A percentile compares a stretch with the other conserved stretches of the same genome.
phyloP scores from a whole-genome alignment of 2,888 invertebrate genomes.

The Tromatobia lineatoria region DNA sequence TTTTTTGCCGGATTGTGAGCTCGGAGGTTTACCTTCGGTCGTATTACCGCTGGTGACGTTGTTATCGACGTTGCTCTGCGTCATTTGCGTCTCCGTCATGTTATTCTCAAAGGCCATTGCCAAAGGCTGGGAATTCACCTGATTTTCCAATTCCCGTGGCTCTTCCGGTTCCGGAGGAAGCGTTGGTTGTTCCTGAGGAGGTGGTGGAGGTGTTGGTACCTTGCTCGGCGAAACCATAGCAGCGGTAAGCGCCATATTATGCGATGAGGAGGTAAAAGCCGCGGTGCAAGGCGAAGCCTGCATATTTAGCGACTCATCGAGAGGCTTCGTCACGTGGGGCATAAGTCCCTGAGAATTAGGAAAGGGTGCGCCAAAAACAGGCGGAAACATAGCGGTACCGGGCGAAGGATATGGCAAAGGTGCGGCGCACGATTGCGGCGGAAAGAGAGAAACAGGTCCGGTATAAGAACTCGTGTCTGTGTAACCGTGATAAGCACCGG shows the following conservation, averaged over 20 bases:
- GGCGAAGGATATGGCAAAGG: conserved; percentile 90
- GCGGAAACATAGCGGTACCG: conserved; percentile 89
- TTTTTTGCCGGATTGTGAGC: conserved; percentile 85
- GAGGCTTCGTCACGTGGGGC: conserved; percentile 87
- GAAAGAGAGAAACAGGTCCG: conserved; percentile 88
- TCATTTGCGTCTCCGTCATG: conserved; percentile 63
- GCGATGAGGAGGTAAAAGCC: conserved; percentile 93
- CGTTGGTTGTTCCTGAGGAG: conserved; percentile 74
- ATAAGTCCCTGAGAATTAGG: conserved; percentile 86
- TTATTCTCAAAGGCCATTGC: conserved; percentile 67
- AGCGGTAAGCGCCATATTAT: conserved; percentile 93
- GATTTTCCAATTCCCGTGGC: conserved; percentile 38
- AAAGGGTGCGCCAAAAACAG: conserved; percentile 88
- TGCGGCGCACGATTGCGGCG: conserved; percentile 85
- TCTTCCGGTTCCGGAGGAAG: conserved; percentile 49
- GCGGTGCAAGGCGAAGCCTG: conserved; percentile 89
- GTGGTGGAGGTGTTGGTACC: conserved; percentile 85
- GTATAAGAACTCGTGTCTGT: conserved; percentile 86
- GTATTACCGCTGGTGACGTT: background rate
- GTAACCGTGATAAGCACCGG: conserved; percentile 77
- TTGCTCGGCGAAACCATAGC: conserved; percentile 91
- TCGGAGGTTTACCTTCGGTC: conserved; percentile 43
- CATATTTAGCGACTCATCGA: conserved; percentile 86
- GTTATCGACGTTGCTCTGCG: conserved; percentile 34
- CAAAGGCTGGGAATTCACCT: conserved; percentile 56